These are phyloP conservation scores for Endotricha flammealis DNA, from an alignment of 2,888 invertebrate species.

Conservation along the genomic window DNA sequence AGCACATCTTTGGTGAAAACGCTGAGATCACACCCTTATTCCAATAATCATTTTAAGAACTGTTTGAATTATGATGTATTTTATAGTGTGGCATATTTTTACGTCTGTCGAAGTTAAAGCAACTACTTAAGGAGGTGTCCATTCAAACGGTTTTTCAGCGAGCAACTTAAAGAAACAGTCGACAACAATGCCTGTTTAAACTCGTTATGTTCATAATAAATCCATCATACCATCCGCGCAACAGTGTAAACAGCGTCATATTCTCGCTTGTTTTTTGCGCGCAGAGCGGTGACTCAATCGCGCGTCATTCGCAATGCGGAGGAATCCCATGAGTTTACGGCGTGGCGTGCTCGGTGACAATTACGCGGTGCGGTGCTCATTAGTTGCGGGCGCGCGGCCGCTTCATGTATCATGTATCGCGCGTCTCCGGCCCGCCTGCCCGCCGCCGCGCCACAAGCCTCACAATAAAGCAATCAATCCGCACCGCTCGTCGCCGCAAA, in stretches of 20 bases:
- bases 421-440: conserved; percentile 50
- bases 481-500: conserved; percentile 47
- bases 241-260: conserved; percentile 46
- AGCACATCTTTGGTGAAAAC: too few species aligned
- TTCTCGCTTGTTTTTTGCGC: conserved; percentile 43
- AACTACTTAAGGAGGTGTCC: conserved; percentile 1
- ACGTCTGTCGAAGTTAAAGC: conserved; percentile 1
- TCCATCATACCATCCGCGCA: conserved; percentile 40
- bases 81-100: not conserved
- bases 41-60: not conserved
- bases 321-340: conserved; percentile 40
- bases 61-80: conserved; percentile 3
- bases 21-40: too few species aligned
- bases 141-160: conserved; percentile 22
- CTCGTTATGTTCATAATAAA: conserved; percentile 46
- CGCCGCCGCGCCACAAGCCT: conserved; percentile 28
- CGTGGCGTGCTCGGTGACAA: conserved; percentile 45
- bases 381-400: conserved; percentile 53
- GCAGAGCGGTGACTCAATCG: conserved; percentile 42
- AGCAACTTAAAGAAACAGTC: conserved; percentile 26
- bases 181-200: conserved; percentile 29
- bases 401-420: conserved; percentile 74
- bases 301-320: conserved; percentile 28
- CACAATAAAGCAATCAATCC: conserved; percentile 76
- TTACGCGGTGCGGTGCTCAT: conserved; percentile 65